Conservation (phyloP, 2,888 invertebrate species). For the Mesoligia furuncula region DNA sequence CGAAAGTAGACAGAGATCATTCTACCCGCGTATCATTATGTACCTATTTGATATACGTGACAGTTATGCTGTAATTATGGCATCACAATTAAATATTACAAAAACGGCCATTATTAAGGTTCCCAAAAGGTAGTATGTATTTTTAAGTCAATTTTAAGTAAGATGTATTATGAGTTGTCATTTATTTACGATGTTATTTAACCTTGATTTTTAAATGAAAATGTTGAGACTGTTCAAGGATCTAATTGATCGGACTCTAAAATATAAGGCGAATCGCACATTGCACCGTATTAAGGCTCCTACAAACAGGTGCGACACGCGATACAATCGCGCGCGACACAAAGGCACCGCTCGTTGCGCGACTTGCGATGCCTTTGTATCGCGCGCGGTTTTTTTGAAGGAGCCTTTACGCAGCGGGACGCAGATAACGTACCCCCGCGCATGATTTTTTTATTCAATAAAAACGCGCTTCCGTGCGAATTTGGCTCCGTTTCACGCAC, state of each 20-base stretch:
- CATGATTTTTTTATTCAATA: too few species aligned
- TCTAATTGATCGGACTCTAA: not conserved
- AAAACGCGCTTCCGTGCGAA: too few species aligned
- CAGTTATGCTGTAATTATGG: conserved; percentile 9
- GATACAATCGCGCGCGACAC: too few species aligned
- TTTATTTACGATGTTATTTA: not conserved
- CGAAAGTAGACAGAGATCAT: conserved; percentile 39
- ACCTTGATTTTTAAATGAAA: not conserved
- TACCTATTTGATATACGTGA: conserved; percentile 31
- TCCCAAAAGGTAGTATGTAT: conserved; percentile 11
- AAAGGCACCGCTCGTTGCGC: too few species aligned
- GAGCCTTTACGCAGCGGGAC: too few species aligned
- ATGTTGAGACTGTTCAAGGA: conserved; percentile 8
- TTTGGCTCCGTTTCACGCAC: too few species aligned
- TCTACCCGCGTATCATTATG: conserved; percentile 11
- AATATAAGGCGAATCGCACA: not conserved
- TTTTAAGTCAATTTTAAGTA: not conserved
- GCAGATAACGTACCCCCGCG: too few species aligned
- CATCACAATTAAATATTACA: conserved; percentile 24
- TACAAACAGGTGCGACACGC: too few species aligned
- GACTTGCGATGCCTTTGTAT: too few species aligned
- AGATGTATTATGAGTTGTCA: not conserved
- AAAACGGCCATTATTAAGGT: conserved; percentile 3
- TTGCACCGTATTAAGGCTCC: too few species aligned
- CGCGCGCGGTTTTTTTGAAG: too few species aligned